phyloP scores from a whole-genome alignment of 2,797 vertebrate species.

The Amblyopsis hoosieri region DNA sequence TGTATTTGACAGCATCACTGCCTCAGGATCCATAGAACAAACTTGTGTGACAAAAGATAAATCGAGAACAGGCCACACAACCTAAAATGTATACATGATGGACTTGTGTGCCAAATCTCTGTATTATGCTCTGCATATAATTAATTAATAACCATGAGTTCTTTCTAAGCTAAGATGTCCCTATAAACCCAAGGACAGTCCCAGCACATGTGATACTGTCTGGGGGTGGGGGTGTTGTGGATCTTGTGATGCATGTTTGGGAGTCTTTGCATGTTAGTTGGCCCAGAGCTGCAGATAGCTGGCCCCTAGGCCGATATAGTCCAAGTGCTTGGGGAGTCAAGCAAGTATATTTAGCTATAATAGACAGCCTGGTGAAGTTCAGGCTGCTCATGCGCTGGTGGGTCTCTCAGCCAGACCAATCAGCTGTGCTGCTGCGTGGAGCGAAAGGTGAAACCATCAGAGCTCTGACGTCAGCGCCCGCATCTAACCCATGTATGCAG shows the following conservation, averaged over 20 bases:
- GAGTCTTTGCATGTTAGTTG: slow-evolving; percentile 54
- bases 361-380: slow-evolving; percentile 32
- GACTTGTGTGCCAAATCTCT: neutral
- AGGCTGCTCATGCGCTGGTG: slow-evolving; percentile 26
- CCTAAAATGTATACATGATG: too few relatives aligned
- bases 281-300: slow-evolving; percentile 27
- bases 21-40: neutral
- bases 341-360: slow-evolving; percentile 58
- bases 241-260: slow-evolving; percentile 67
- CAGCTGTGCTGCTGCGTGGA: slow-evolving; percentile 23
- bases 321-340: slow-evolving; percentile 62
- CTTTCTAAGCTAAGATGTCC: neutral
- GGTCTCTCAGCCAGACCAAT: slow-evolving; percentile 38
- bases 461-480: slow-evolving; percentile 56
- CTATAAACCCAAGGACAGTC: slow-evolving; percentile 13
- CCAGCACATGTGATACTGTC: slow-evolving; percentile 15
- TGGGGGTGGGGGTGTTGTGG: slow-evolving; percentile 12
- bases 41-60: too few relatives aligned
- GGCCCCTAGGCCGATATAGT: slow-evolving; percentile 70
- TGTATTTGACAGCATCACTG: neutral
- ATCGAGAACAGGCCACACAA: too few relatives aligned
- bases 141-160: neutral
- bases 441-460: slow-evolving; percentile 53
- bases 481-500: slow-evolving; percentile 19
- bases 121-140: neutral